A percentile compares a stretch with the other conserved stretches of the same genome.
phyloP scores from a whole-genome alignment of 2,888 invertebrate genomes.

The Rotaria socialis region DNA sequence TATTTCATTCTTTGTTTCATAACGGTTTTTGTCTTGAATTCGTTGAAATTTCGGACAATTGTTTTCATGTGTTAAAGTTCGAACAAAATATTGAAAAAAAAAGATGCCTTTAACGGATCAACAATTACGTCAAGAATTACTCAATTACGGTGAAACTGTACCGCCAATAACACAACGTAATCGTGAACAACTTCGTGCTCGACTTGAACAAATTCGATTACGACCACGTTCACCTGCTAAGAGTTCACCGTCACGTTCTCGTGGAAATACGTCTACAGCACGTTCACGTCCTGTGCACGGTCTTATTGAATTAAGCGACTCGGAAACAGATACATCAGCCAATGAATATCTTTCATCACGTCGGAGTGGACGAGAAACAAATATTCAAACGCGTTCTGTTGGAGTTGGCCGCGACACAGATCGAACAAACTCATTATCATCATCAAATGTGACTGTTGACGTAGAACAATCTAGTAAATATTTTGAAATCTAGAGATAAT shows the following conservation, averaged over 20 bases:
- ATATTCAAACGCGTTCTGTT: neutral
- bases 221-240: neutral
- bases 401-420: neutral
- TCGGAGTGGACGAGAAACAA: neutral
- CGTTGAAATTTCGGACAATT: neutral
- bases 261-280: neutral
- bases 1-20: neutral
- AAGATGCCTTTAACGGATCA: neutral
- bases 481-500: no score
- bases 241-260: neutral
- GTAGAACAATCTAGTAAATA: constrained; percentile 16
- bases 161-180: constrained; percentile 27
- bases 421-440: no score
- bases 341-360: neutral
- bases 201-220: neutral
- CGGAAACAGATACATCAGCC: neutral
- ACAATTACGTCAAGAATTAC: constrained; percentile 3
- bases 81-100: neutral
- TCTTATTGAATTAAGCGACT: constrained; percentile 29
- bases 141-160: neutral
- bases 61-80: neutral
- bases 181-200: neutral
- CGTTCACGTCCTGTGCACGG: neutral
- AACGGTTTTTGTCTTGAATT: neutral
- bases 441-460: neutral